A percentile compares a stretch with the other conserved stretches of the same genome.
phyloP scores from a whole-genome alignment of 2,888 invertebrate species.

The Abrostola tripartita region DNA sequence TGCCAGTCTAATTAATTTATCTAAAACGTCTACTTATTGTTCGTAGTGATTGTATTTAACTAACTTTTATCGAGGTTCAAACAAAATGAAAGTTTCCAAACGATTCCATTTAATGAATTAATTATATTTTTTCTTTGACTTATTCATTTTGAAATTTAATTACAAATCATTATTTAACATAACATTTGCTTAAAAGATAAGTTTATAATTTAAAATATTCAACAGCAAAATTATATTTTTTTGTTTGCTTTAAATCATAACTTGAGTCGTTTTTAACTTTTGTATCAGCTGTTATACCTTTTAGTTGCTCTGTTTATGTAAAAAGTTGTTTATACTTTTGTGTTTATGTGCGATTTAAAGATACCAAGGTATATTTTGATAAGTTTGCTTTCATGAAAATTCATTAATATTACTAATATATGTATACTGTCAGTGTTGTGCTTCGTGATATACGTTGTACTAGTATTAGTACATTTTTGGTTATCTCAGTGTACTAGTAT shows the following conservation, averaged over 20 bases:
- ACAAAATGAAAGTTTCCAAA: constrained; percentile 8
- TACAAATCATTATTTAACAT: constrained; percentile 20
- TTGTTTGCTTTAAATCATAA: constrained; percentile 36
- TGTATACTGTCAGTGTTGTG: too few relatives aligned
- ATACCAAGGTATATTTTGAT: too few relatives aligned
- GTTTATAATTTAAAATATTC: constrained; percentile 27
- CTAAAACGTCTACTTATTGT: too few relatives aligned
- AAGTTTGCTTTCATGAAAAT: too few relatives aligned
- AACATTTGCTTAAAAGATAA: constrained; percentile 11
- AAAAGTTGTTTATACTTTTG: constrained; percentile 24
- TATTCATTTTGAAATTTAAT: constrained; percentile 6
- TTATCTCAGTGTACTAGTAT: too few relatives aligned
- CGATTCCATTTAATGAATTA: constrained; percentile 7
- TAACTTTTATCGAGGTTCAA: not conserved
- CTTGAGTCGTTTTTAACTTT: constrained; percentile 31
- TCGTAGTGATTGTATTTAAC: not conserved
- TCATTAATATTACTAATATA: too few relatives aligned
- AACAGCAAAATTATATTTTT: constrained; percentile 16
- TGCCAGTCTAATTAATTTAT: too few relatives aligned
- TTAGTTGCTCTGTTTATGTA: constrained; percentile 21
- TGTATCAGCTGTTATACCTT: constrained; percentile 33
- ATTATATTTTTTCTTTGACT: constrained; percentile 15
- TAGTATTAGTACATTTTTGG: too few relatives aligned
- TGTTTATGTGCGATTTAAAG: constrained; percentile 1
- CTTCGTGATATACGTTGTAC: too few relatives aligned